Base-by-base conservation (phyloP, 2,113 vertebrate genomes). In the Caranx melampygus region DNA sequence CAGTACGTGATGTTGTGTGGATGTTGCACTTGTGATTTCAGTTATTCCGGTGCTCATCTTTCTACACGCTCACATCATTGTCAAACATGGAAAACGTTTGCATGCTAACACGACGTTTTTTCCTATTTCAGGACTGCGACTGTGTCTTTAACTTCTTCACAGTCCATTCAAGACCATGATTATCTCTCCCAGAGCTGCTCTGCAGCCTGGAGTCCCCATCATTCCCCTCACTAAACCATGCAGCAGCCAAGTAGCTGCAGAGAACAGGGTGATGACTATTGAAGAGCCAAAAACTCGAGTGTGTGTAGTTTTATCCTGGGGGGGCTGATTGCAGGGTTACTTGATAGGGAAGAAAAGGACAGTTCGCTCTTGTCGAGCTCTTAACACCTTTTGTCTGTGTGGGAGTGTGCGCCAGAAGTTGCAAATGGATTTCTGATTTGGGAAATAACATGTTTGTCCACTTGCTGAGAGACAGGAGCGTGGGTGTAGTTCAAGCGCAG, bases 361-460 rank as follows among this genome's bases (percentile, higher is more conserved):
- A 40, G 37, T 58, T 54, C 61, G 76, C 67, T 79, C 62, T 63
- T 1, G 47, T 62, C 3, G 34, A 79, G 54, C 75, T 82, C 73
- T 86, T 62, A 16, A 68, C 71, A 66, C 75, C 74, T 81, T 69
- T 54, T 51, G 78, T 83, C 80, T 84, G 83, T 87, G 90, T 90
- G 81, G 87, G 87, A 83, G 88, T 58, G 74, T 78, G 79, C 74
- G 77, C 66, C 45, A 82, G 75, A 89, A 84, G 81, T 86, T 88
- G 79, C 76, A 79, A 71, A 87, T 86, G 71, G 73, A 83, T 90
- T 89, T 83, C 73, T 85, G 85, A 86, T 92, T 92, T 87, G 83
- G 90, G 83, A 88, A 87, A 81, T 70, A 74, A 70, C 79, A 77
- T 65, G 86, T 87, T 81, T 88, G 88, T 90, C 86, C 84, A 74